phyloP scores from a whole-genome alignment of 2,888 invertebrate species.

The Netelia melanura region DNA sequence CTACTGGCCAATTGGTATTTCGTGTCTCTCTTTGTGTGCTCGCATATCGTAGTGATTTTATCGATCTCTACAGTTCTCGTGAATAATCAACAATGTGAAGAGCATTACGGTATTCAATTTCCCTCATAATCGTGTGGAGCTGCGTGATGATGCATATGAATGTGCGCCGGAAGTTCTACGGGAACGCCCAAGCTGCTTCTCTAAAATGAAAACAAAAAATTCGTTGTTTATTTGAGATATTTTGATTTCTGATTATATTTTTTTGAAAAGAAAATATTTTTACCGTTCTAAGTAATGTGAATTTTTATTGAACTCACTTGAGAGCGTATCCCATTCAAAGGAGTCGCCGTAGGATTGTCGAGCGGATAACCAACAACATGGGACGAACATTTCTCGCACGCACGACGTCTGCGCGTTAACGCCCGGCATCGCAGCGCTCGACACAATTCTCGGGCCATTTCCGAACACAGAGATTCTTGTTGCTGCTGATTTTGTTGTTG shows the following conservation, averaged over 20 bases:
- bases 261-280: too few relatives aligned
- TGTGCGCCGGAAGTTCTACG: slow-evolving; percentile 85
- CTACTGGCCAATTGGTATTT: slow-evolving; percentile 19
- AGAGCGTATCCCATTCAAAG: slow-evolving; percentile 84
- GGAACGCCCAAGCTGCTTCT: slow-evolving; percentile 84
- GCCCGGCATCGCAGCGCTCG: slow-evolving; percentile 88
- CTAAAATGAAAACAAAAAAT: slow-evolving; percentile 76
- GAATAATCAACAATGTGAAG: slow-evolving; percentile 6
- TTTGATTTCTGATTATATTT: background rate
- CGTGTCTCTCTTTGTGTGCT: slow-evolving; percentile 14
- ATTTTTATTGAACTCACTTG: slow-evolving; percentile 75
- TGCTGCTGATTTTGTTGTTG: slow-evolving; percentile 76
- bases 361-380: slow-evolving; percentile 85
- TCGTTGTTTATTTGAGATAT: slow-evolving; percentile 4
- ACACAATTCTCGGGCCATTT: slow-evolving; percentile 91
- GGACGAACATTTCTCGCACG: slow-evolving; percentile 87
- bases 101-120: slow-evolving; percentile 65
- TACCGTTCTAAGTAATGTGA: background rate
- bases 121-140: slow-evolving; percentile 81
- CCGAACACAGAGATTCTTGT: slow-evolving; percentile 91
- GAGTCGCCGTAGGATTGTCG: slow-evolving; percentile 85
- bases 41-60: background rate
- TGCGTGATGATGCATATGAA: slow-evolving; percentile 83
- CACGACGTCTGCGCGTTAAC: slow-evolving; percentile 89
- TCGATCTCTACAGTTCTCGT: slow-evolving; percentile 5